Evolutionary conservation across 1,140 invertebrate species (phyloP), one percentile per base, ranked within the genome.

Genomic region (Pachypeltis micranthus): DNA sequence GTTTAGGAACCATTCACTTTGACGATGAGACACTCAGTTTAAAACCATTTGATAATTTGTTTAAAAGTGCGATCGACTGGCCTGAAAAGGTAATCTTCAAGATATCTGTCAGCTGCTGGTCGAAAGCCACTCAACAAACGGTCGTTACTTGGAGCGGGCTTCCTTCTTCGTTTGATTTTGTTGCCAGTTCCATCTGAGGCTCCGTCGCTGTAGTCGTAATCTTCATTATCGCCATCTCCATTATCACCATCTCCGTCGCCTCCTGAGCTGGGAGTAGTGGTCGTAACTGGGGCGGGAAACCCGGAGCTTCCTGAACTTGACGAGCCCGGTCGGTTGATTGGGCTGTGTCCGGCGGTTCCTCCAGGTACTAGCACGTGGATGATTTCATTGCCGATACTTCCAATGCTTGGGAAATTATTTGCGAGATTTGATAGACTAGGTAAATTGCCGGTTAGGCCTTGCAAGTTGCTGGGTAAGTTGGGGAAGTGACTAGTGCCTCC

Each of bases 151-250:
- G 12, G 47, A 21, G 47, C 4, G 21, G 47, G 47, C 23, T 21
- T 10, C 19, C 47, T 10, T 14, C 47, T 10, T 51, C 47, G 12
- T 21, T 51, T 51, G 47, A 51, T 51, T 21, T 21, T 10, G 47
- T 51, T 51, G 21, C 21, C 23, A 21, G 12, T 21, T 10, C 47
- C 47, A 21, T 51, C 47, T 14, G 47, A 51, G 19, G 4, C 47
- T 10, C 47, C 47, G 19, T 51, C 47, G 47, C 47, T 51, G 47
- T 51, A 51, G 47, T 51, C 47, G 47, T 51, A 51, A 21, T 51
- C 47, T 21, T 51, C 47, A 21, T 51, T 51, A 21, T 51, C 47
- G 47, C 47, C 47, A 21, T 51, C 47, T 21, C 47, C 47, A 39
- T 39, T n/a, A 10, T n/a, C 34, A 21, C 47, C 47, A n/a, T n/a